phyloP scores from a whole-genome alignment of 2,113 vertebrate genomes.

The Neotragus pygmaeus region DNA sequence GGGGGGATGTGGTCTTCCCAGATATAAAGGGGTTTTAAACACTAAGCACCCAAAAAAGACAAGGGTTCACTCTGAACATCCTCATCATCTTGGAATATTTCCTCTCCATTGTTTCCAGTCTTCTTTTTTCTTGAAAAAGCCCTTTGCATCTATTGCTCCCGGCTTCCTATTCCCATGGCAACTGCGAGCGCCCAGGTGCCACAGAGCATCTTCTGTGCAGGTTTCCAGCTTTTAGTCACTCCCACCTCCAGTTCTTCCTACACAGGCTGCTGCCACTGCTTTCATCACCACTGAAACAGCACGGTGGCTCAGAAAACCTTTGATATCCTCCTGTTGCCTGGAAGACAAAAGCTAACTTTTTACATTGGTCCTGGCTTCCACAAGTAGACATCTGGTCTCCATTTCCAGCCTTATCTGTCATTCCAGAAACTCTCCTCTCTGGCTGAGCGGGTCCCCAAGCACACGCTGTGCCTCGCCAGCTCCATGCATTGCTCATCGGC shows the following conservation, averaged over 20 bases:
- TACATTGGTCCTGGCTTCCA: not conserved
- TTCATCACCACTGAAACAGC: not conserved
- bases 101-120: not conserved
- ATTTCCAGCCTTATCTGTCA: not conserved
- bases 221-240: not conserved
- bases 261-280: not conserved
- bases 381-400: not conserved
- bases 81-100: not conserved
- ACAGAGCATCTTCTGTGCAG: not conserved
- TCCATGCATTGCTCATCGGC: not conserved
- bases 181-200: not conserved
- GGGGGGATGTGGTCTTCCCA: not conserved
- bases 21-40: not conserved
- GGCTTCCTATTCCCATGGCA: conserved; percentile 42
- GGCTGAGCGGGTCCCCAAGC: not conserved
- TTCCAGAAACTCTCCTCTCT: not conserved
- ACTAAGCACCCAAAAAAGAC: not conserved
- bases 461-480: not conserved
- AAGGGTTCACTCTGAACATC: not conserved
- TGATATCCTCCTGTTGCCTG: not conserved
- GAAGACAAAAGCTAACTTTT: not conserved
- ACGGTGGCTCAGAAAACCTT: not conserved
- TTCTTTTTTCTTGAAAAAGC: not conserved
- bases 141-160: not conserved
- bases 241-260: not conserved